A percentile compares a stretch with the other conserved stretches of the same genome.
phyloP scores from a whole-genome alignment of 2,113 vertebrate species.

The Fregetta grallaria region DNA sequence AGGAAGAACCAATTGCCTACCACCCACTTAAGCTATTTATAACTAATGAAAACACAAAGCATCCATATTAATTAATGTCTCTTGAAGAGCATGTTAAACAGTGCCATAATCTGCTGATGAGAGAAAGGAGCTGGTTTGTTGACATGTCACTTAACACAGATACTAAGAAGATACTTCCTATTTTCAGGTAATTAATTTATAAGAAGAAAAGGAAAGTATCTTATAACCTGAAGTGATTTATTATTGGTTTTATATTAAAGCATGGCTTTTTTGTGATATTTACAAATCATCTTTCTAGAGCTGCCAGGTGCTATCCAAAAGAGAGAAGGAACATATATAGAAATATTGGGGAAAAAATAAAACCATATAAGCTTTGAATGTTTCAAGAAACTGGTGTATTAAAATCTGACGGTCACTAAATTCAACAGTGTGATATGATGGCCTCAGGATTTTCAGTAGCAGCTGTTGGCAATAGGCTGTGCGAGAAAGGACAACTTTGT shows the following conservation, averaged over 20 bases:
- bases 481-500: background rate
- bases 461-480: background rate
- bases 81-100: background rate
- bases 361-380: background rate
- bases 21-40: conserved; percentile 20
- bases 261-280: background rate
- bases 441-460: background rate
- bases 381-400: background rate
- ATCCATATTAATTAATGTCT: background rate
- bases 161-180: background rate
- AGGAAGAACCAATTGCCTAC: background rate
- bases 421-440: rapidly evolving
- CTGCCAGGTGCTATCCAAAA: background rate
- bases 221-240: background rate
- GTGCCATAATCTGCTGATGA: background rate
- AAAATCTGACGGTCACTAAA: background rate
- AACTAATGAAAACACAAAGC: background rate
- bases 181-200: background rate
- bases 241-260: background rate
- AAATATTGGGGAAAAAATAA: background rate
- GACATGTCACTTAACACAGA: background rate
- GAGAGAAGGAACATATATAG: background rate
- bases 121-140: background rate
- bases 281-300: background rate
- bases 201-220: background rate